Evolutionary conservation across 1,140 invertebrate genomes (phyloP).

Genomic region (Sarcophaga bullata): DNA sequence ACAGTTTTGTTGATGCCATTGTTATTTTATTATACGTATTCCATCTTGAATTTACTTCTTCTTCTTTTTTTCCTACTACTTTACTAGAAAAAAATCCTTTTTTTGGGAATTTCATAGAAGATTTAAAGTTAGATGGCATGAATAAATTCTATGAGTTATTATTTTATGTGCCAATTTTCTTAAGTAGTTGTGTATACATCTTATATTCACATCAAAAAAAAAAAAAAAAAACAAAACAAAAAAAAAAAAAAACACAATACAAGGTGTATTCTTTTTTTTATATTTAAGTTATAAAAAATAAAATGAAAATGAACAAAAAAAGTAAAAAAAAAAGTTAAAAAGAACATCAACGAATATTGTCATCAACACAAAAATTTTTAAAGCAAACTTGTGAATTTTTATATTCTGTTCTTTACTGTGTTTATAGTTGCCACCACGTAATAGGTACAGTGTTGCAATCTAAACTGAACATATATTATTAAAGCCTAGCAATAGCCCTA

Average conservation of each 20-base stretch:
- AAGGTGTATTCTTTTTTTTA: too few relatives aligned
- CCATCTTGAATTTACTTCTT: not conserved
- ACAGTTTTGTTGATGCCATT: not conserved
- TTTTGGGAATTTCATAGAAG: not conserved
- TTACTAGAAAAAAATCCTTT: too few relatives aligned
- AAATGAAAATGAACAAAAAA: not conserved
- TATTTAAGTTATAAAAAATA: not conserved
- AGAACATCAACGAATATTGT: conserved; percentile 36
- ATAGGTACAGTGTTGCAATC: not conserved
- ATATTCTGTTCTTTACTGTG: conserved; percentile 25
- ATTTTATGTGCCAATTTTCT: conserved; percentile 8
- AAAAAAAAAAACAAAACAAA: not conserved
- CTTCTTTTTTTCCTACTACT: not conserved
- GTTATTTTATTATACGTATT: not conserved
- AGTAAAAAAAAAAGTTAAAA: not conserved
- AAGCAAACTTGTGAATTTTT: conserved; percentile 41
- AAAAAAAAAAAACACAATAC: not conserved
- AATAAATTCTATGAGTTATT: conserved; percentile 24
- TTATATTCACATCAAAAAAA: not conserved
- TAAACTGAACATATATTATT: too few relatives aligned
- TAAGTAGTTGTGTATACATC: conserved; percentile 8
- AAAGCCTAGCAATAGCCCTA: too few relatives aligned
- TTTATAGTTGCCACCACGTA: not conserved
- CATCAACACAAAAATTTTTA: conserved; percentile 35
- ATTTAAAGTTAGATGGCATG: not conserved